Evolutionary conservation across 2,888 invertebrate species (phyloP), one percentile per base, ranked within the genome.

Genomic region (Diloba caeruleocephala): DNA sequence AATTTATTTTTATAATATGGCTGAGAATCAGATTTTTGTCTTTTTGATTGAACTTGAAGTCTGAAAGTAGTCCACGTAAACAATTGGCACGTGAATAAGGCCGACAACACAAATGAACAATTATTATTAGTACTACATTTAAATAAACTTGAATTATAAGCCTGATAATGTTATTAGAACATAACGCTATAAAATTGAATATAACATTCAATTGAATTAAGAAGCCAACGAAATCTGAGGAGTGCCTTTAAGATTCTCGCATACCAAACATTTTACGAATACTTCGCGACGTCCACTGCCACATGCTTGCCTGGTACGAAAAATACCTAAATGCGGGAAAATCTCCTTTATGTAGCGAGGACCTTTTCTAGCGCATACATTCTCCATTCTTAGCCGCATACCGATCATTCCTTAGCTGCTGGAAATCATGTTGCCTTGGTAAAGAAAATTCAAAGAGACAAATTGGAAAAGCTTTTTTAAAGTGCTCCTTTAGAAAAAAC

Each of bases 301-400:
- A 74, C 60, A 79, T 93, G 85, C 33, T 48, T 19, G 56, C 92
- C 92, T 90, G 74, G 91, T 93, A 64, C 56, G 75, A 84, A 90
- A 90, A 92, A 93, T 93, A 85, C 87, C 85, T 89, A 80, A 90
- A 88, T 93, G 93, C 90, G 93, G 91, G 93, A 94, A 93, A 91
- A 90, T 85, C 87, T 88, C 79, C 90, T 85, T 82, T 88, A 89
- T 85, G 85, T 83, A 82, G 79, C 74, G 71, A 76, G 80, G 78
- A 52, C 21, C 33, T 13, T 37, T 23, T 44, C 61, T 59, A 69
- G 58, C 61, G 57, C 63, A 68, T 51, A 57, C 71, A 66, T 68
- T 76, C 76, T 67, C 62, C 56, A 57, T 68, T 71, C 48, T 54
- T 14, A 38, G 21, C 29, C 68, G 67, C 84, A 87, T 90, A 74